These are phyloP conservation scores for Siniperca undulata DNA, from an alignment of 2,797 vertebrate genomes.

Conservation along the genomic window DNA sequence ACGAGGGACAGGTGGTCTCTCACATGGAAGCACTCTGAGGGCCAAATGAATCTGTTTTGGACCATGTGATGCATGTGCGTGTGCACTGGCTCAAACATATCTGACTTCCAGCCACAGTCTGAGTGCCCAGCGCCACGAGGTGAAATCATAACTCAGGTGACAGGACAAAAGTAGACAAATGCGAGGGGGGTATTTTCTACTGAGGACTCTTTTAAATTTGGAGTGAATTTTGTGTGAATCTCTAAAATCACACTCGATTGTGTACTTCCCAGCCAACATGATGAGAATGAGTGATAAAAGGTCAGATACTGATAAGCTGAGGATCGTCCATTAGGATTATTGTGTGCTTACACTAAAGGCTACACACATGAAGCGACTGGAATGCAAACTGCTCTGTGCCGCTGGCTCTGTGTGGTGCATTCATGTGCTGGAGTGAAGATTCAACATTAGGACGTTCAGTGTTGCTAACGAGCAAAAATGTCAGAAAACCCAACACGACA, in stretches of 20 bases:
- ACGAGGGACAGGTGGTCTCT: constrained; percentile 66
- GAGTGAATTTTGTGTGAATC: neutral
- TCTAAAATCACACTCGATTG: neutral
- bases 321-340: neutral
- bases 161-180: constrained; percentile 34
- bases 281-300: constrained; percentile 17
- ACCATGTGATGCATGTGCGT: constrained; percentile 23
- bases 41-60: constrained; percentile 45
- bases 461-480: constrained; percentile 1
- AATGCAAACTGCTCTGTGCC: neutral
- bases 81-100: constrained; percentile 6
- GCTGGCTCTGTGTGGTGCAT: constrained; percentile 11
- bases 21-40: constrained; percentile 29
- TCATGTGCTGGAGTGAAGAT: neutral
- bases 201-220: neutral
- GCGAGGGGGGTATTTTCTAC: constrained; percentile 7
- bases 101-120: constrained; percentile 40
- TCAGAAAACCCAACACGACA: constrained; percentile 4
- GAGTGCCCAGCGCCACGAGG: constrained; percentile 24
- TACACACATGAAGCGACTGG: neutral
- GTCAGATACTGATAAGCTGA: constrained; percentile 4
- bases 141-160: constrained; percentile 51
- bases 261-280: neutral
- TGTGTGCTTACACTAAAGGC: neutral
- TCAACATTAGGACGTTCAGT: neutral